Evolutionary conservation across 2,113 vertebrate genomes (phyloP).

Genomic region (Seriola rivoliana): DNA sequence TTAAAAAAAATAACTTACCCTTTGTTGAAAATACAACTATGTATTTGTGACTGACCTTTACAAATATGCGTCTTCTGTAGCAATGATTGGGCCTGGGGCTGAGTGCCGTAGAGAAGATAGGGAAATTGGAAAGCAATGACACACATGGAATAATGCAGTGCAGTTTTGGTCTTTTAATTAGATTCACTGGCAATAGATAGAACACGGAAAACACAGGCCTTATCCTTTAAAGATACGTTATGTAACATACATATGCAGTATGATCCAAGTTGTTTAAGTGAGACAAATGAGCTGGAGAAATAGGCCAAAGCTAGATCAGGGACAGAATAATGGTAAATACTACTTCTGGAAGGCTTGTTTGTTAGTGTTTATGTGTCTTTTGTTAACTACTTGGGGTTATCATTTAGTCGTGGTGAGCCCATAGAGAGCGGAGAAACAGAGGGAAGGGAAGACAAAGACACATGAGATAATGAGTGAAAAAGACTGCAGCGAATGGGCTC

Average conservation of each 20-base stretch:
- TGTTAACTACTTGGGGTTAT: background rate
- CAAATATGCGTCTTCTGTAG: background rate
- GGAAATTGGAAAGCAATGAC: background rate
- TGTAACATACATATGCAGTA: background rate
- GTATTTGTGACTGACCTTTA: background rate
- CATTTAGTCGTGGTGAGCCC: conserved; percentile 8
- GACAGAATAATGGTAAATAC: too few relatives aligned
- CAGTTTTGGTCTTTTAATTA: background rate
- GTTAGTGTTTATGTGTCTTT: conserved; percentile 6
- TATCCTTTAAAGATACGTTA: background rate
- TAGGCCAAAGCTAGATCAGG: too few relatives aligned
- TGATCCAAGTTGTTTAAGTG: too few relatives aligned
- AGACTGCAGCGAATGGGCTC: background rate
- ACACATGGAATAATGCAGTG: too few relatives aligned
- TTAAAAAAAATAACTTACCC: too few relatives aligned
- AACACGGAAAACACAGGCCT: too few relatives aligned
- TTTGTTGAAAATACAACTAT: too few relatives aligned
- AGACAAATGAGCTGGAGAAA: too few relatives aligned
- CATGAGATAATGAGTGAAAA: conserved; percentile 2
- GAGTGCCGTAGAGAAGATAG: too few relatives aligned
- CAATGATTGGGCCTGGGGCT: too few relatives aligned
- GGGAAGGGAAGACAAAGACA: background rate
- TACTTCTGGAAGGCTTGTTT: background rate
- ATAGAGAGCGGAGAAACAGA: background rate
- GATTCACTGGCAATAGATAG: too few relatives aligned